Evolutionary conservation across 2,113 vertebrate species (phyloP).

Genomic region (Halichoeres trimaculatus): DNA sequence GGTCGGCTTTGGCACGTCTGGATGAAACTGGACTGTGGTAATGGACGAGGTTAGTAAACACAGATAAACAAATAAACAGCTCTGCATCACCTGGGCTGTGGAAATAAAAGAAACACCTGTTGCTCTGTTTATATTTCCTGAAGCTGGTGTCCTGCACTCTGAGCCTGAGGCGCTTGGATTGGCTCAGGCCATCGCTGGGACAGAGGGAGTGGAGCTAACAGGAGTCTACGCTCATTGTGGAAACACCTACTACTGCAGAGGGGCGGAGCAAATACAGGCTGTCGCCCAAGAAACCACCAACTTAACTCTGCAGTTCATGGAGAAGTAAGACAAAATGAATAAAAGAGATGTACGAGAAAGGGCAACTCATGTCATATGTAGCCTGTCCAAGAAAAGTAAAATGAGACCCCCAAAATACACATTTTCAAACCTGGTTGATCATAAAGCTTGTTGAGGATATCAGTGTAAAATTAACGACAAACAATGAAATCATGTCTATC

Average conservation of each 20-base stretch:
- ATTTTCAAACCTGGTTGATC: too few relatives aligned
- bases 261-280: conserved; percentile 78
- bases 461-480: too few relatives aligned
- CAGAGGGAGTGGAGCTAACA: conserved; percentile 76
- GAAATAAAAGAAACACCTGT: neutral
- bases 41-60: conserved; percentile 79
- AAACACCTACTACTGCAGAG: conserved; percentile 84
- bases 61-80: neutral
- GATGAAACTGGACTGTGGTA: conserved; percentile 89
- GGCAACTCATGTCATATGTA: neutral
- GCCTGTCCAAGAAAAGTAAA: neutral
- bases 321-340: conserved; percentile 74
- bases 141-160: conserved; percentile 82
- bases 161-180: conserved; percentile 77
- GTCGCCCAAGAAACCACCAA: conserved; percentile 82
- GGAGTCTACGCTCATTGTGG: conserved; percentile 89
- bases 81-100: neutral
- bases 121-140: neutral
- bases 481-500: too few relatives aligned
- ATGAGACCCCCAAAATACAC: too few relatives aligned
- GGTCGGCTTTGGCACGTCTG: conserved; percentile 84
- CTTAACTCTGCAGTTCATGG: conserved; percentile 81
- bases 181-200: conserved; percentile 74
- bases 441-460: too few relatives aligned
- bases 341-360: neutral